Conservation (phyloP, 2,113 vertebrate species). For the Solea solea region DNA sequence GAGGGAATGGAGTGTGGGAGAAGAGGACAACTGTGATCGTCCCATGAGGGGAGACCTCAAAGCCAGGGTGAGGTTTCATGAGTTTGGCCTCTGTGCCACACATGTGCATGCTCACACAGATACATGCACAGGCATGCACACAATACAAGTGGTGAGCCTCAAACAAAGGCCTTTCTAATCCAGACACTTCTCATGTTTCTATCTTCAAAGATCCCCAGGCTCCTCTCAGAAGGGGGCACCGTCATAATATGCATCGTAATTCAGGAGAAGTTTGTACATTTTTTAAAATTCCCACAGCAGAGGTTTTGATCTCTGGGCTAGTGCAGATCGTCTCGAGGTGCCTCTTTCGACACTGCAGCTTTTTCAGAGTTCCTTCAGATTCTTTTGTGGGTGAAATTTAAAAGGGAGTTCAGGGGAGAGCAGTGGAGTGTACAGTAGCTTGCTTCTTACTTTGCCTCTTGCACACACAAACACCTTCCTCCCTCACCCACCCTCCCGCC, state of each 20-base stretch:
- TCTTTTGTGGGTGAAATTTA: slow-evolving; percentile 44
- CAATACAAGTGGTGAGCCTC: slow-evolving; percentile 55
- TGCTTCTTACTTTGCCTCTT: slow-evolving; percentile 42
- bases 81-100: slow-evolving; percentile 56
- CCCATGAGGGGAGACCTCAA: slow-evolving; percentile 63
- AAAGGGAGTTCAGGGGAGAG: slow-evolving; percentile 32
- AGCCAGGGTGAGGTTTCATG: slow-evolving; percentile 60
- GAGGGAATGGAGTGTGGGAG: slow-evolving; percentile 41
- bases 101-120: slow-evolving; percentile 30
- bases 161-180: slow-evolving; percentile 57
- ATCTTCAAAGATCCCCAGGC: slow-evolving; percentile 38
- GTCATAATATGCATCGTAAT: slow-evolving; percentile 36
- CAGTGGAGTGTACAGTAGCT: slow-evolving; percentile 37
- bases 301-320: slow-evolving; percentile 56
- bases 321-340: slow-evolving; percentile 42
- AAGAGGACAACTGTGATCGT: slow-evolving; percentile 47
- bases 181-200: slow-evolving; percentile 54
- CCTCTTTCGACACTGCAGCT: slow-evolving; percentile 18
- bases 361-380: slow-evolving; percentile 47
- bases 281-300: slow-evolving; percentile 42
- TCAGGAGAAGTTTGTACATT: slow-evolving; percentile 48
- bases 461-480: background rate
- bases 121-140: slow-evolving; percentile 5
- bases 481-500: no score
- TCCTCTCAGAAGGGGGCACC: slow-evolving; percentile 27